Evolutionary conservation across 2,797 vertebrate species (phyloP).

Genomic region (Coccyzus lansbergi): DNA sequence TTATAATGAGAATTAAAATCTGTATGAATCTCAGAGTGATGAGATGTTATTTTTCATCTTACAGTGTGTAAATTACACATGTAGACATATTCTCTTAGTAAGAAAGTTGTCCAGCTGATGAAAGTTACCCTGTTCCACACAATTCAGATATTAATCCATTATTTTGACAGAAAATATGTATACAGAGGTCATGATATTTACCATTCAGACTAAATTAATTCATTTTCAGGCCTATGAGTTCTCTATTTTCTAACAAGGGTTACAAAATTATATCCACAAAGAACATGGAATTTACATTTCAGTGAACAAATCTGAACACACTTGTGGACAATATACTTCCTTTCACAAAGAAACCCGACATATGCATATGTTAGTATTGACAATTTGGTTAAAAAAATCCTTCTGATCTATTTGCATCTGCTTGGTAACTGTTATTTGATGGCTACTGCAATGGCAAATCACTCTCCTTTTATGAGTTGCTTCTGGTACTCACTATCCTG

Average conservation of each 20-base stretch:
- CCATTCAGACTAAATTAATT: neutral
- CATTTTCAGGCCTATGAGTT: neutral
- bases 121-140: neutral
- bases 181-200: neutral
- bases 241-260: neutral
- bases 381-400: neutral
- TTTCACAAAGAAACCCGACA: neutral
- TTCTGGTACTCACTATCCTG: neutral
- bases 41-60: neutral
- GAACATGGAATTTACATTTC: neutral
- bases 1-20: slow-evolving; percentile 56
- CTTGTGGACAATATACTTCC: rapidly evolving
- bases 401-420: neutral
- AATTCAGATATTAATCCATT: neutral
- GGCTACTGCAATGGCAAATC: neutral
- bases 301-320: neutral
- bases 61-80: neutral
- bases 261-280: neutral
- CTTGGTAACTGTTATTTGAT: neutral
- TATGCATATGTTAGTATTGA: neutral
- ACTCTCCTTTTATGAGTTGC: neutral
- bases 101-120: neutral
- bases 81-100: neutral
- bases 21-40: neutral
- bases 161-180: neutral